A percentile compares a stretch with the other conserved stretches of the same genome.
Evolutionary conservation across 2,888 invertebrate species (phyloP).

Genomic region (Acrobasis repandana): DNA sequence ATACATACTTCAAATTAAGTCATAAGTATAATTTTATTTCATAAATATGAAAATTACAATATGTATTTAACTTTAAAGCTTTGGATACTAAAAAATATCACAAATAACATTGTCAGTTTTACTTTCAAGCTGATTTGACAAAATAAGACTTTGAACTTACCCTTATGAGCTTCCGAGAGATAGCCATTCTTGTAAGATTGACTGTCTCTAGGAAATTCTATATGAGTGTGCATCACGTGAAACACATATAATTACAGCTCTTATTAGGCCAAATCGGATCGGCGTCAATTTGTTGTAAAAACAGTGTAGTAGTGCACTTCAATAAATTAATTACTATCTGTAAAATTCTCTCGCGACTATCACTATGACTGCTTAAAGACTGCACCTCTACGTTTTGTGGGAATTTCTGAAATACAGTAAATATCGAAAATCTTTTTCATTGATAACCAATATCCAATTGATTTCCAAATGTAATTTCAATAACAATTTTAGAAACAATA

Average conservation of each 20-base stretch:
- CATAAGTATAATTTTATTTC: conserved; percentile 26
- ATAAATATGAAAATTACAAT: conserved; percentile 45
- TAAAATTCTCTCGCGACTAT: conserved; percentile 33
- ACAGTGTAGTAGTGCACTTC: conserved; percentile 33
- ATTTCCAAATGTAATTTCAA: conserved; percentile 31
- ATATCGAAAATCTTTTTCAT: conserved; percentile 36
- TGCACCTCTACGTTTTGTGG: conserved; percentile 53
- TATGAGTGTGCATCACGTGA: not conserved
- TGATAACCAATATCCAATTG: conserved; percentile 26
- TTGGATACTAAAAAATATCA: conserved; percentile 61
- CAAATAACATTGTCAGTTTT: conserved; percentile 56
- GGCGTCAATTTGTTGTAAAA: conserved; percentile 25
- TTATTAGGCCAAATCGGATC: conserved; percentile 21
- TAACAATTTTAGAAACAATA: conserved; percentile 23
- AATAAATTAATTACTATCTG: conserved; percentile 26
- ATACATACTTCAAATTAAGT: conserved; percentile 23
- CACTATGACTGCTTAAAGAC: conserved; percentile 47
- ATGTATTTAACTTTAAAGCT: conserved; percentile 54
- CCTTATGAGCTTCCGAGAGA: no score
- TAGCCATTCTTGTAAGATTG: not conserved
- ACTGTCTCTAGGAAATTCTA: not conserved
- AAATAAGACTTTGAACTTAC: conserved; percentile 25
- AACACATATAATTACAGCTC: not conserved
- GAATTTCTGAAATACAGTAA: conserved; percentile 55
- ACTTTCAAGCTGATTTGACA: conserved; percentile 45